Conservation (phyloP, 2,888 invertebrate genomes). For the Empis stercorea region DNA sequence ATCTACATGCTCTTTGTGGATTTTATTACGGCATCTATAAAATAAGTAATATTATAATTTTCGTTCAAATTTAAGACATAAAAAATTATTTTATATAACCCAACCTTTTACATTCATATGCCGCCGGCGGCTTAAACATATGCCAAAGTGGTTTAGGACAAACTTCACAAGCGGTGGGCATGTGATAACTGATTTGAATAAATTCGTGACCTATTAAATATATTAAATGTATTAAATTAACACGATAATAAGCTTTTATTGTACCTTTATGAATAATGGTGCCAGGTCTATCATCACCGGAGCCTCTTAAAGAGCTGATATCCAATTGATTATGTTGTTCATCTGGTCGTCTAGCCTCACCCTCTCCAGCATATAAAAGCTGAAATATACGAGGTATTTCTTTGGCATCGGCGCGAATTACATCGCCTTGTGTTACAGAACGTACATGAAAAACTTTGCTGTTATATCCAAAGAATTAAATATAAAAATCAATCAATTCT, state of each 20-base stretch:
- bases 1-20: slow-evolving; percentile 93
- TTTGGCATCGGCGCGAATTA: slow-evolving; percentile 96
- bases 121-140: slow-evolving; percentile 95
- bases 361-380: slow-evolving; percentile 93
- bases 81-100: neutral
- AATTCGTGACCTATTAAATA: slow-evolving; percentile 90
- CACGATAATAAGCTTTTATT: neutral
- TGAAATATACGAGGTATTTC: slow-evolving; percentile 98
- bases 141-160: slow-evolving; percentile 96
- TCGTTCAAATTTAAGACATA: neutral
- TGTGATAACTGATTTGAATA: slow-evolving; percentile 90
- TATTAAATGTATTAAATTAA: slow-evolving; percentile 24
- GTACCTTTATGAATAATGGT: slow-evolving; percentile 35
- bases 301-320: slow-evolving; percentile 40
- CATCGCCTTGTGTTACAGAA: slow-evolving; percentile 97
- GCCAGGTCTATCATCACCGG: slow-evolving; percentile 33
- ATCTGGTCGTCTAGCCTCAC: slow-evolving; percentile 73
- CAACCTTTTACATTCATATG: slow-evolving; percentile 84
- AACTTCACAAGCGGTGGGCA: slow-evolving; percentile 95
- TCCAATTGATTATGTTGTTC: slow-evolving; percentile 46
- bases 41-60: neutral
- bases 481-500: no score
- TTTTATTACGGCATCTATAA: slow-evolving; percentile 89
- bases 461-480: slow-evolving; percentile 17
- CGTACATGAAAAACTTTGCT: slow-evolving; percentile 99